phyloP scores from a whole-genome alignment of 2,113 vertebrate genomes.

The Sander lucioperca region DNA sequence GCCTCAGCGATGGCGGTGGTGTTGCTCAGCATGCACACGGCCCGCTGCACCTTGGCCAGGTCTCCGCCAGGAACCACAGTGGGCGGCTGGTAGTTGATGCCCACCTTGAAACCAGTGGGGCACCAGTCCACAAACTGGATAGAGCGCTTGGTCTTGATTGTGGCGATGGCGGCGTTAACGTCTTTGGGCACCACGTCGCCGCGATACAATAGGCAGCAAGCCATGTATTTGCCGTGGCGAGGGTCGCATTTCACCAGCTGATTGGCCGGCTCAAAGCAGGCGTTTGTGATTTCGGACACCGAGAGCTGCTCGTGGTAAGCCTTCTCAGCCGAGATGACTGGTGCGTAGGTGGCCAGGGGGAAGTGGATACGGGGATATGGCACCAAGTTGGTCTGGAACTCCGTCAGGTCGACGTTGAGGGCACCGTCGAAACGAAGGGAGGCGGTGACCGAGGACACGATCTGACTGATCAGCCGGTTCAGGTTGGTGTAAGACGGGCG shows the following conservation, averaged over 20 bases:
- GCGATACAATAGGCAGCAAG: conserved; percentile 88
- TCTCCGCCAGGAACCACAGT: conserved; percentile 89
- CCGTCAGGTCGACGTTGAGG: conserved; percentile 90
- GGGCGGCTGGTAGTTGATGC: conserved; percentile 89
- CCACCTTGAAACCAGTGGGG: conserved; percentile 84
- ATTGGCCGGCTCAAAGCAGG: conserved; percentile 35
- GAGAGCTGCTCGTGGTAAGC: conserved; percentile 82
- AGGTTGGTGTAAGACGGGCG: conserved; percentile 87
- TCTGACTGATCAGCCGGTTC: conserved; percentile 81
- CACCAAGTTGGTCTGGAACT: conserved; percentile 88
- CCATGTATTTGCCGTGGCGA: conserved; percentile 91
- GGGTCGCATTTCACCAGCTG: conserved; percentile 91
- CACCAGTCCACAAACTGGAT: conserved; percentile 84
- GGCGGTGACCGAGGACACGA: conserved; percentile 84
- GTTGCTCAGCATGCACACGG: conserved; percentile 91
- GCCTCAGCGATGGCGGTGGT: conserved; percentile 90
- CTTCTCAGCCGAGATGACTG: conserved; percentile 85
- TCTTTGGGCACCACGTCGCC: conserved; percentile 90
- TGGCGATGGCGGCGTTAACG: conserved; percentile 88
- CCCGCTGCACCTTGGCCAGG: conserved; percentile 88
- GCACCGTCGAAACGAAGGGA: conserved; percentile 89
- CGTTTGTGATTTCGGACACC: too few species aligned
- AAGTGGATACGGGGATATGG: conserved; percentile 82
- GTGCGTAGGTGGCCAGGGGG: conserved; percentile 83
- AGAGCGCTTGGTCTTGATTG: conserved; percentile 88